phyloP scores from a whole-genome alignment of 2,113 vertebrate species.

The Casuarius casuarius region DNA sequence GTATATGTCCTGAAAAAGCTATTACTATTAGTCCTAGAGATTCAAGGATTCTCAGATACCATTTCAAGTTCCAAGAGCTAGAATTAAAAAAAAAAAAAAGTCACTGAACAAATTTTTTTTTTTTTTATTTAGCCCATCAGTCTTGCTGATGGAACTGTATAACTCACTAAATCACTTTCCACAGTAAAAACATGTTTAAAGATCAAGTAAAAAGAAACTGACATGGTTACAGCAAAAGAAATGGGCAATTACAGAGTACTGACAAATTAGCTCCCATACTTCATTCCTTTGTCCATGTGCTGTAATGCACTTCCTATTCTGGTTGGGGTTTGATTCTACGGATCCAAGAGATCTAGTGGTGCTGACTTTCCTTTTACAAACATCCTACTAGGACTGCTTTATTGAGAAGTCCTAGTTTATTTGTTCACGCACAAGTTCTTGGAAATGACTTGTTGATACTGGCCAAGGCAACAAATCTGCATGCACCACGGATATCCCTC shows the following conservation, averaged over 20 bases:
- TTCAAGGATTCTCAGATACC: background rate
- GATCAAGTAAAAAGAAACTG: background rate
- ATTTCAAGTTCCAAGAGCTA: background rate
- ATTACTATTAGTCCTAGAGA: background rate
- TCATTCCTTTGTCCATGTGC: background rate
- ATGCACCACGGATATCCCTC: background rate
- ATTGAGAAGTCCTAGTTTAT: background rate
- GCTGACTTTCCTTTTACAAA: fast-evolving
- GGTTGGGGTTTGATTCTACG: background rate
- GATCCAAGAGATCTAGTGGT: background rate
- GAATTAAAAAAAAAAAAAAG: background rate
- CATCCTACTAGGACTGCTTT: background rate
- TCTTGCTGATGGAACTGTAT: background rate
- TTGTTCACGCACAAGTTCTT: background rate
- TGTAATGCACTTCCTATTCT: background rate
- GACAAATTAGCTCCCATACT: background rate
- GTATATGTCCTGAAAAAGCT: background rate
- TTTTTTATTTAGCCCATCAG: background rate
- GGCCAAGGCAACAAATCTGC: background rate
- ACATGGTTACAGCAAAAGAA: background rate
- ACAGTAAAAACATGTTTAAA: background rate
- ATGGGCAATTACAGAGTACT: background rate
- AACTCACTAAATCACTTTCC: background rate
- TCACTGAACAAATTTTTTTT: too few relatives aligned
- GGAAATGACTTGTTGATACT: background rate